These are phyloP conservation scores for Psylliodes chrysocephalus DNA, from an alignment of 2,888 invertebrate species.

Conservation along the genomic window DNA sequence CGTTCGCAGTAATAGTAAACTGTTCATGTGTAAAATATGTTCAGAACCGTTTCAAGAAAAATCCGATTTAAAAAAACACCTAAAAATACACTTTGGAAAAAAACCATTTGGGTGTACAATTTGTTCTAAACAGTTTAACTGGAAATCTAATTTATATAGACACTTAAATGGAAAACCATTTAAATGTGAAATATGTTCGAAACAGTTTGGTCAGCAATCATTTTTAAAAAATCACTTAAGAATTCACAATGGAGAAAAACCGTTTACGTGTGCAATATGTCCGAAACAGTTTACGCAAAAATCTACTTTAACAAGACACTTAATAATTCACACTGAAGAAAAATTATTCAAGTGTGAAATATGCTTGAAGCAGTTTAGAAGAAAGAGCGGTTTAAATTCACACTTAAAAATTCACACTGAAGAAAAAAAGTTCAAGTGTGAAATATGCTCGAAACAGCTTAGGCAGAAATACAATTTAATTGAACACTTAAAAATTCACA, in stretches of 20 bases:
- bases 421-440: neutral
- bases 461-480: too few relatives aligned
- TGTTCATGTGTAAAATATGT: too few relatives aligned
- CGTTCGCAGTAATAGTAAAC: too few relatives aligned
- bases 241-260: neutral
- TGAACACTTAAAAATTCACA: neutral
- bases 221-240: neutral
- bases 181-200: too few relatives aligned
- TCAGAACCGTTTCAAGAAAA: too few relatives aligned
- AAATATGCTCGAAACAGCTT: neutral
- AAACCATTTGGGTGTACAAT: too few relatives aligned
- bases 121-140: too few relatives aligned
- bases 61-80: too few relatives aligned
- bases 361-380: neutral
- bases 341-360: neutral
- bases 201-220: too few relatives aligned
- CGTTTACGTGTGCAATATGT: neutral
- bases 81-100: too few relatives aligned
- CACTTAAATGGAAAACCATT: too few relatives aligned
- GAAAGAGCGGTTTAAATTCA: neutral
- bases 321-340: neutral
- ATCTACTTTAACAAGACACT: neutral
- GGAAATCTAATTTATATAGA: too few relatives aligned
- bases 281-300: neutral
- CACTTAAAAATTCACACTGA: neutral